Percentiles rank a stretch among this genome's conserved stretches.
Evolutionary conservation across 2,113 vertebrate genomes (phyloP).

Genomic region (Charina bottae): DNA sequence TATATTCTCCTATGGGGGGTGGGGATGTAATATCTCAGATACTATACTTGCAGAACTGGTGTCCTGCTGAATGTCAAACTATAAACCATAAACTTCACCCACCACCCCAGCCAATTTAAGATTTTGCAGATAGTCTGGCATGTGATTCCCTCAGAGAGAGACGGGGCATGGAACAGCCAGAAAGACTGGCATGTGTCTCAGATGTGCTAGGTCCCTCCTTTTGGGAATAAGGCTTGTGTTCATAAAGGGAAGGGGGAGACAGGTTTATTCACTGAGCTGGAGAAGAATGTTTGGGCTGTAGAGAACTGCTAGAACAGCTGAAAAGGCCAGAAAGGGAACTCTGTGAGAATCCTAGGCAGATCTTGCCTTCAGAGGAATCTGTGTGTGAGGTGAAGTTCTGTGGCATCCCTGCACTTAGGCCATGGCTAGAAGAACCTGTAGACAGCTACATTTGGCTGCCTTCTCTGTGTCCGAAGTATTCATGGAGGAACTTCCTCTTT

Average conservation of each 20-base stretch:
- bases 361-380: background rate
- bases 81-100: background rate
- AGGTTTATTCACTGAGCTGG: background rate
- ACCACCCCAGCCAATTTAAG: background rate
- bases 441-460: background rate
- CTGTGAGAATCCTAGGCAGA: background rate
- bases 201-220: background rate
- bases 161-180: background rate
- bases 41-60: background rate
- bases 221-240: background rate
- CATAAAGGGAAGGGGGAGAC: slow-evolving; percentile 1
- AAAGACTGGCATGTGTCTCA: background rate
- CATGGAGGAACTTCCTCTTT: background rate
- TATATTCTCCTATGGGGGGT: background rate
- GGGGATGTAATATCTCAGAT: background rate
- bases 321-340: background rate
- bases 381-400: background rate
- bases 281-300: background rate
- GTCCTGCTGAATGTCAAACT: background rate
- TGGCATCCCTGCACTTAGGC: background rate
- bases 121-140: background rate
- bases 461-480: background rate
- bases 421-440: background rate
- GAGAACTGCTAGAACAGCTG: background rate
- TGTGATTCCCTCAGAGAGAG: background rate